Base-by-base conservation (phyloP, 2,888 invertebrate species). In the Eugnorisma glareosa region DNA sequence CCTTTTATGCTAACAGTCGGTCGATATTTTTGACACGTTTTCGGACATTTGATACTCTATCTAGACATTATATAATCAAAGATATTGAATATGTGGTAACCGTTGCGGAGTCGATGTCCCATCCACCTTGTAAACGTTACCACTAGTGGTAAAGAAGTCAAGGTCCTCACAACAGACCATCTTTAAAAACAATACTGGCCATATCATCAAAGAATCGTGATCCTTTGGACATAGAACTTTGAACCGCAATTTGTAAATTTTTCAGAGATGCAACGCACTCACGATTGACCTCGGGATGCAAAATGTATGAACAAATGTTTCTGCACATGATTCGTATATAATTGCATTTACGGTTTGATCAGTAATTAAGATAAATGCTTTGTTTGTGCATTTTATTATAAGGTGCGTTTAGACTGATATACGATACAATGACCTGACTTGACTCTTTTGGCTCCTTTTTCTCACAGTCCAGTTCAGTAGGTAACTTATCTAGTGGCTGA, bases 211-310 rank as follows among this genome's bases (percentile, higher is more conserved):
- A 75, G 68, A 83, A 67, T 90, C 92, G 93, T 93, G 92, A 89
- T 89, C 79, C 80, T 89, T 84, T 90, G 90, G 89, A 82, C 91
- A 91, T 84, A 89, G 91, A 93, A 91, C 91, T 91, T 87, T 91
- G 89, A 88, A 88, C 90, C 87, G 83, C 79, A 88, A 83, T 86
- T 86, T 85, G 85, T 86, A 81, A 18, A 74, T 80, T 88, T 86
- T 88, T 84, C 79, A 85, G 79, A 78, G 74, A 84, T 80, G 81
- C 74, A 81, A 43, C 54, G 10, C n/a, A 35, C 81, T 84, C 88
- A 91, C 88, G 90, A 68, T 73, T 85, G 90, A 83, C 91, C 92
- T 90, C 80, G 86, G 82, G 85, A 76, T 68, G 48, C 74, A 77
- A 70, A 67, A 70, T 66, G 67, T 70, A 78, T 74, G 78, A 73